These are phyloP conservation scores for Eurystomus gularis DNA, from an alignment of 2,113 vertebrate species.

Conservation along the genomic window DNA sequence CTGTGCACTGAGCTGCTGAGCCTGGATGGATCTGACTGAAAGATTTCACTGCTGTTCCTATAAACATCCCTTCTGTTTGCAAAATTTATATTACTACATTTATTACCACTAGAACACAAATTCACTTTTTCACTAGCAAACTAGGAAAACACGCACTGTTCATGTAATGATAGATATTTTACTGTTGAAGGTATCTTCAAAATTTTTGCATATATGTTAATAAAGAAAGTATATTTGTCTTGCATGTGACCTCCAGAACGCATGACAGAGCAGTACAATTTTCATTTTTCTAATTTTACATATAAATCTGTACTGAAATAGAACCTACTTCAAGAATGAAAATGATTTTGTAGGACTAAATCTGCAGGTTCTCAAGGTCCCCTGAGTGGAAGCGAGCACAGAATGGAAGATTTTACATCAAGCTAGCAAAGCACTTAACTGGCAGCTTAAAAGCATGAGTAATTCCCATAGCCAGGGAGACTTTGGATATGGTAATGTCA, in stretches of 20 bases:
- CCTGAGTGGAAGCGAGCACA: neutral
- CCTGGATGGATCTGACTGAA: neutral
- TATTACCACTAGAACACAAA: neutral
- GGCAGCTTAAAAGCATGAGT: neutral
- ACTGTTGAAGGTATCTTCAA: neutral
- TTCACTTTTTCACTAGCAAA: neutral
- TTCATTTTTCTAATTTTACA: neutral
- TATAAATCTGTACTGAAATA: neutral
- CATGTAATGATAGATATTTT: neutral
- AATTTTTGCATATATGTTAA: rapidly evolving
- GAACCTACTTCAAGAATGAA: neutral
- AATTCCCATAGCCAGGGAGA: neutral
- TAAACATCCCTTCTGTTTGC: neutral
- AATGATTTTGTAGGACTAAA: neutral
- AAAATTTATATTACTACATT: neutral
- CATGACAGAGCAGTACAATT: rapidly evolving
- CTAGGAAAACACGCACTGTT: neutral
- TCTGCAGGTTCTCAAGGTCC: neutral
- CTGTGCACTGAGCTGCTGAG: neutral
- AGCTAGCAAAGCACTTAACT: neutral
- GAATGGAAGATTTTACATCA: neutral
- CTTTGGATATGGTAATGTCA: neutral
- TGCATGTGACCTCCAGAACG: neutral
- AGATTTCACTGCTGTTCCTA: neutral
- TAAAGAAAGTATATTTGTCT: neutral